Percentiles rank a stretch among this genome's conserved stretches.
Conservation (phyloP, 2,797 vertebrate species). For the Poecilia picta region DNA sequence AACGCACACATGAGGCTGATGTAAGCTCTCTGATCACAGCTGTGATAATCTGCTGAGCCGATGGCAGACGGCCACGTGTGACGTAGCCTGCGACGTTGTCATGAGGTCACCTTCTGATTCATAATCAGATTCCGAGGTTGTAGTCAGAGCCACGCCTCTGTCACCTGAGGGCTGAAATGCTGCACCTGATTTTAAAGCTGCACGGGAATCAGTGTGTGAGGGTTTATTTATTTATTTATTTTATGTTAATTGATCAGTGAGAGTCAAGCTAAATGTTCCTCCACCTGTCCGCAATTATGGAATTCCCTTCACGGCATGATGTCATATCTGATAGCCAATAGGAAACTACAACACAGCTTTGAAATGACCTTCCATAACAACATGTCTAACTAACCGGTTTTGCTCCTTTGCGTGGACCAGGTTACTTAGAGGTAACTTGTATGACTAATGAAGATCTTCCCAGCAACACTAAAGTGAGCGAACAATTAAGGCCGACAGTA, state of each 20-base stretch:
- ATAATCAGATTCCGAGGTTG: constrained; percentile 37
- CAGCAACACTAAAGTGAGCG: constrained; percentile 26
- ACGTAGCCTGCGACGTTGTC: constrained; percentile 16
- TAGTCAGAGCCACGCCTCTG: constrained; percentile 28
- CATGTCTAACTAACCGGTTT: constrained; percentile 55
- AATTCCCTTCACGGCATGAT: not conserved
- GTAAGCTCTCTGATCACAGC: constrained; percentile 6
- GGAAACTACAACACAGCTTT: not conserved
- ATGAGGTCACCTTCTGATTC: constrained; percentile 51
- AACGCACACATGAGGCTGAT: constrained; percentile 16
- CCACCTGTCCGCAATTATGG: not conserved
- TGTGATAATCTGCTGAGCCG: constrained; percentile 39
- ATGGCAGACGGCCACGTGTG: constrained; percentile 5
- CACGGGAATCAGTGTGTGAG: not conserved
- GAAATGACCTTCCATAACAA: not conserved
- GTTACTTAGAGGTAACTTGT: not conserved
- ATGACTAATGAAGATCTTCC: constrained; percentile 47
- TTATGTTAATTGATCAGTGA: too few relatives aligned
- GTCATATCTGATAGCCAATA: not conserved
- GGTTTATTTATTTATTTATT: not conserved
- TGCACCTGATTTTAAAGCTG: constrained; percentile 34
- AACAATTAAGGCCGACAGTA: constrained; percentile 12
- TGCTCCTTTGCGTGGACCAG: constrained; percentile 25
- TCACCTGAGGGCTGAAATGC: constrained; percentile 34
- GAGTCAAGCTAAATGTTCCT: not conserved